These are phyloP conservation scores for Sympetrum striolatum DNA, from an alignment of 2,888 invertebrate species.

Conservation along the genomic window DNA sequence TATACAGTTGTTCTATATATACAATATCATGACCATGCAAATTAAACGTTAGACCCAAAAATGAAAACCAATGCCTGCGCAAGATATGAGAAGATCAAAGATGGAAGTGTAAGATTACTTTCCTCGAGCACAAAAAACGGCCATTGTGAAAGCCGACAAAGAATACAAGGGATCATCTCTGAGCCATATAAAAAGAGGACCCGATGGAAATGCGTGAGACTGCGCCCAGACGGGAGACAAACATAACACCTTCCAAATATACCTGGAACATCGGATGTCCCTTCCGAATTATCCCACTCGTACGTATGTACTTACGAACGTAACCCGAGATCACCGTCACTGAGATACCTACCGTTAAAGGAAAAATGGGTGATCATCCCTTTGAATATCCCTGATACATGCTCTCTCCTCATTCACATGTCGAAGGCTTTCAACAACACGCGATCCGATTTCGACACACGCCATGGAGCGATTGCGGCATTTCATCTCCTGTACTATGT, in stretches of 20 bases:
- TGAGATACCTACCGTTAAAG: not conserved
- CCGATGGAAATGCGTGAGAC: not conserved
- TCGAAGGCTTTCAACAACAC: not conserved
- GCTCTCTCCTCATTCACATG: not conserved
- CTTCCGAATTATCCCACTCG: not conserved
- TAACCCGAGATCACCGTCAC: not conserved
- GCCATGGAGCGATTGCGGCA: not conserved
- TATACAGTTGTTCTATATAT: too few relatives aligned
- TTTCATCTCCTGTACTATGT: not conserved
- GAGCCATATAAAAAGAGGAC: not conserved
- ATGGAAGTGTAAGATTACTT: not conserved
- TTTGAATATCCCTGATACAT: not conserved
- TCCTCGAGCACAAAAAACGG: not conserved
- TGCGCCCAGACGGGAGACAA: not conserved
- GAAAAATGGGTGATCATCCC: not conserved
- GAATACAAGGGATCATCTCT: not conserved
- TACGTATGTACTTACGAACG: not conserved
- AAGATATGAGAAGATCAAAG: not conserved
- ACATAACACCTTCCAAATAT: not conserved
- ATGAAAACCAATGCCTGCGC: too few relatives aligned
- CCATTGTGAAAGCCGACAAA: not conserved
- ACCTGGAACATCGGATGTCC: not conserved
- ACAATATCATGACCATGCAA: too few relatives aligned
- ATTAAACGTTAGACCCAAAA: too few relatives aligned
- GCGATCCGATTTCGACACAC: not conserved